Percentiles rank a stretch among this genome's conserved stretches.
Evolutionary conservation across 2,888 invertebrate species (phyloP).

Genomic region (Dicycla oo): DNA sequence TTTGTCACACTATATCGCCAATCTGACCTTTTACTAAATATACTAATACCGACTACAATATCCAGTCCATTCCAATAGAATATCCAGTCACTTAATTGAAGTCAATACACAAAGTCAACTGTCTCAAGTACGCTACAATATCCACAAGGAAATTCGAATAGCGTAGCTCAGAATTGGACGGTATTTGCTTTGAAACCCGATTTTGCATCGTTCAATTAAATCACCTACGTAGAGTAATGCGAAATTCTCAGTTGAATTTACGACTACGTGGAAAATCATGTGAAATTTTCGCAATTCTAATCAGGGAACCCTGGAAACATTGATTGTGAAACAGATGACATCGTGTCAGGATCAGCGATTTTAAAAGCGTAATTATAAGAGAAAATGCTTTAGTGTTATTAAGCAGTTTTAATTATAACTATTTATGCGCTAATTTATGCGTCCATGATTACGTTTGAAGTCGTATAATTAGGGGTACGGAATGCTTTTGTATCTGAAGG

Average conservation of each 20-base stretch:
- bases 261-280: neutral
- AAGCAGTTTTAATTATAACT: slow-evolving; percentile 22
- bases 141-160: slow-evolving; percentile 6
- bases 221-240: neutral
- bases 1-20: neutral
- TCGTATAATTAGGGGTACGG: slow-evolving; percentile 18
- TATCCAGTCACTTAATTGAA: neutral
- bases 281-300: neutral
- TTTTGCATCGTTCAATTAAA: slow-evolving; percentile 5
- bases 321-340: neutral
- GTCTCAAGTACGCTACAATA: neutral
- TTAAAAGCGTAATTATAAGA: slow-evolving; percentile 18
- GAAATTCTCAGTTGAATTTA: neutral
- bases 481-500: slow-evolving; percentile 1
- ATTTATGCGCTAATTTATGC: slow-evolving; percentile 8
- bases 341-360: slow-evolving; percentile 20
- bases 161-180: neutral
- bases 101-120: slow-evolving; percentile 22
- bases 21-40: neutral
- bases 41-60: neutral
- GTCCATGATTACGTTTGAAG: slow-evolving; percentile 17
- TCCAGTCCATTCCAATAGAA: too few relatives aligned
- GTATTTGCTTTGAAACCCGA: slow-evolving; percentile 31
- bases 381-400: slow-evolving; percentile 9
- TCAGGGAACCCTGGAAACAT: slow-evolving; percentile 3